Conservation (phyloP, 2,113 vertebrate species). For the Panurus biarmicus region DNA sequence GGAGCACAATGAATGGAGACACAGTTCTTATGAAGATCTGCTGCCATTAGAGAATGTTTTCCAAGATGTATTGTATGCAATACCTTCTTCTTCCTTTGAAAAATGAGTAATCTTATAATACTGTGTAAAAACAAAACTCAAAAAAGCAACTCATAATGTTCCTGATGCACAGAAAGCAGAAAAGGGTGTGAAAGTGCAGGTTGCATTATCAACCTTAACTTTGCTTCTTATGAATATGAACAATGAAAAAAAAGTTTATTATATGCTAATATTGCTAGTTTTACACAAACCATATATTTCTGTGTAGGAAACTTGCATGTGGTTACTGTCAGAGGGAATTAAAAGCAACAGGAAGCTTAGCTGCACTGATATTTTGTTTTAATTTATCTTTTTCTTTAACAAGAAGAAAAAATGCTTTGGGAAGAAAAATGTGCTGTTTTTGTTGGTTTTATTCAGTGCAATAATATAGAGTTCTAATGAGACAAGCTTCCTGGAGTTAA, state of each 20-base stretch:
- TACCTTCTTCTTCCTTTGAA: not conserved
- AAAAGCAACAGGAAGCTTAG: conserved; percentile 9
- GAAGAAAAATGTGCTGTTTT: not conserved
- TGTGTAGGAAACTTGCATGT: not conserved
- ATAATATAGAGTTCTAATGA: not conserved
- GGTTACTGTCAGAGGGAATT: not conserved
- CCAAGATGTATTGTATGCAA: not conserved
- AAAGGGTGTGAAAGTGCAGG: not conserved
- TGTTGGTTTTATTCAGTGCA: not conserved
- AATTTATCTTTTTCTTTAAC: not conserved
- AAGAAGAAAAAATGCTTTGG: not conserved
- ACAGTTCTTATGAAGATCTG: not conserved
- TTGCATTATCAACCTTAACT: not conserved
- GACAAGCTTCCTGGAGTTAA: not conserved
- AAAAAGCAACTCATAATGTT: not conserved
- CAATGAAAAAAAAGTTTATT: not conserved
- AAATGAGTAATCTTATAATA: not conserved
- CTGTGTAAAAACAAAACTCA: not conserved
- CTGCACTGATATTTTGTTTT: not conserved
- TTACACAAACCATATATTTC: conserved; percentile 25
- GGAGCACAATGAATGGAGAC: conserved; percentile 14
- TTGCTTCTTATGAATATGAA: not conserved
- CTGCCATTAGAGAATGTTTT: conserved; percentile 6
- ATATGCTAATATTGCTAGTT: not conserved
- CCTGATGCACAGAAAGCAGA: not conserved